phyloP scores from a whole-genome alignment of 1,140 invertebrate species.

The Hesperophylax magnus region DNA sequence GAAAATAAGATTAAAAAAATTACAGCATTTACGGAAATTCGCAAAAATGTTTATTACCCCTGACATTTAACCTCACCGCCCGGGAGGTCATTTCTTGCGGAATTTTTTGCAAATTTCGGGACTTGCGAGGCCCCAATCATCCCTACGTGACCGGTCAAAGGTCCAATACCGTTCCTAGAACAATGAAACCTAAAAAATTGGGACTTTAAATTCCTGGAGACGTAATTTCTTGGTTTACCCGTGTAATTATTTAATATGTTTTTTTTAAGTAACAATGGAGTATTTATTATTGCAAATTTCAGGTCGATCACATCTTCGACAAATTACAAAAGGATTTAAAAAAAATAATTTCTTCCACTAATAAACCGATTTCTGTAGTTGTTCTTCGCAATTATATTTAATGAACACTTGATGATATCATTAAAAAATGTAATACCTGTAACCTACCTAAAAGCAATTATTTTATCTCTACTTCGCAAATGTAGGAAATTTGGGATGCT shows the following conservation, averaged over 20 bases:
- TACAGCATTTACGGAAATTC: constrained; percentile 21
- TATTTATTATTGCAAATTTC: constrained; percentile 12
- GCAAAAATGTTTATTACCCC: constrained; percentile 35
- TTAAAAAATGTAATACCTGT: too few relatives aligned
- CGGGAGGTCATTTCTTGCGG: constrained; percentile 27
- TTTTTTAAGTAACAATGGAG: constrained; percentile 13
- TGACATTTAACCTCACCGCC: constrained; percentile 21
- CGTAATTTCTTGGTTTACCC: background rate
- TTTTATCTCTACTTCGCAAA: too few relatives aligned
- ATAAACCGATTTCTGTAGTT: too few relatives aligned
- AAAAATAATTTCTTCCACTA: too few relatives aligned
- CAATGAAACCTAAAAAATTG: constrained; percentile 37
- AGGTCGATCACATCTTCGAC: background rate
- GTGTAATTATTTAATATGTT: background rate
- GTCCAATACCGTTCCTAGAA: constrained; percentile 49
- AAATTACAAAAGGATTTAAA: background rate
- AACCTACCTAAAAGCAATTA: too few relatives aligned
- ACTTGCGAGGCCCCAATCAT: constrained; percentile 45
- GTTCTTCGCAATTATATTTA: too few relatives aligned
- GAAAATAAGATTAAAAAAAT: background rate
- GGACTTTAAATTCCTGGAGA: background rate
- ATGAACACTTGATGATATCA: too few relatives aligned
- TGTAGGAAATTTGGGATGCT: too few relatives aligned
- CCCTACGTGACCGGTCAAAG: constrained; percentile 53
- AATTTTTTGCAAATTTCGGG: constrained; percentile 44